Conservation (phyloP, 2,797 vertebrate genomes). For the Eulemur albifrons region DNA sequence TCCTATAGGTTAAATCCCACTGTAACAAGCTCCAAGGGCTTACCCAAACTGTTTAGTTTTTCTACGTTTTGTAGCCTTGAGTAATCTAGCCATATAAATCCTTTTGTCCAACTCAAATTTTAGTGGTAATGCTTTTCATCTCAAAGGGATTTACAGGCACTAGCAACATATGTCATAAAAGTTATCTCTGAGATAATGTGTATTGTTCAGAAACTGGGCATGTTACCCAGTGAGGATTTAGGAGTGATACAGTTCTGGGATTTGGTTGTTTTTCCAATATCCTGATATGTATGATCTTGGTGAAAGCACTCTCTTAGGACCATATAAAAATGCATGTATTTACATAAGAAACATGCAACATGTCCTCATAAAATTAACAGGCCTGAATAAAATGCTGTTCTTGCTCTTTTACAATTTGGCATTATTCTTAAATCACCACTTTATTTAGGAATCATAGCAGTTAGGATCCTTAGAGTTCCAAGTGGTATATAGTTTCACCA, state of each 20-base stretch:
- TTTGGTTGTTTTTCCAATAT: not conserved
- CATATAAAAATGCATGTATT: not conserved
- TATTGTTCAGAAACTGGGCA: not conserved
- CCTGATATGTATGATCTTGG: not conserved
- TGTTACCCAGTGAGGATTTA: not conserved
- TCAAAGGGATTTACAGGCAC: conserved; percentile 47
- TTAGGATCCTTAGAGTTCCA: not conserved
- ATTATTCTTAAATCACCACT: not conserved
- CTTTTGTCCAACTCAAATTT: conserved; percentile 28
- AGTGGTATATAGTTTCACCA: not conserved
- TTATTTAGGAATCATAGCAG: not conserved
- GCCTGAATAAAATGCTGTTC: not conserved
- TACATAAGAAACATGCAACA: not conserved
- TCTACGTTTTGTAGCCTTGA: conserved; percentile 17
- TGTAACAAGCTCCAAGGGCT: not conserved
- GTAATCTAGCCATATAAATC: not conserved
- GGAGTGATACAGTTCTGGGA: not conserved
- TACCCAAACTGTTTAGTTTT: conserved; percentile 51
- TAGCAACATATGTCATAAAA: not conserved
- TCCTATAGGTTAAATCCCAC: not conserved
- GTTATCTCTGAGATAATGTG: not conserved
- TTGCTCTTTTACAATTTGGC: conserved; percentile 17
- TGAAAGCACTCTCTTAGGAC: not conserved
- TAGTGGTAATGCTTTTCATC: conserved; percentile 42
- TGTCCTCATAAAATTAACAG: conserved; percentile 45